Evolutionary conservation across 2,888 invertebrate species (phyloP).

Genomic region (Neoscelio sp.): DNA sequence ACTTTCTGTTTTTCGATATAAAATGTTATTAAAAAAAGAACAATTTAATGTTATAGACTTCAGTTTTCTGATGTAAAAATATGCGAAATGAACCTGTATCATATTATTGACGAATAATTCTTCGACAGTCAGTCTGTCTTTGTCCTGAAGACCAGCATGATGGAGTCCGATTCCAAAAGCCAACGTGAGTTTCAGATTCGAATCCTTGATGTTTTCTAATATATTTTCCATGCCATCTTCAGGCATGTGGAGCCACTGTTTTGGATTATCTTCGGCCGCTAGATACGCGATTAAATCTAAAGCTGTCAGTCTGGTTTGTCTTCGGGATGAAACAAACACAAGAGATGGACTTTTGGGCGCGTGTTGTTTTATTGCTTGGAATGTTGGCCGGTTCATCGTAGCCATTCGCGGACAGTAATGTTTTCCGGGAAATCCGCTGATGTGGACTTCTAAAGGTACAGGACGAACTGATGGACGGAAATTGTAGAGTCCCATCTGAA

Average conservation of each 20-base stretch:
- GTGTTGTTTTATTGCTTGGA: constrained; percentile 96
- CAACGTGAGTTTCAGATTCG: constrained; percentile 95
- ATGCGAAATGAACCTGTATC: constrained; percentile 97
- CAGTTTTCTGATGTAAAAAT: no score
- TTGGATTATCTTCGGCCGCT: constrained; percentile 95
- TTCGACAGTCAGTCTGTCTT: constrained; percentile 95
- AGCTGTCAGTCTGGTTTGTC: constrained; percentile 98
- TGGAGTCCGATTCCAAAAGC: constrained; percentile 99
- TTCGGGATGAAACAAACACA: constrained; percentile 97
- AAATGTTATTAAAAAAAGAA: no score
- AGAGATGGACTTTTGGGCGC: constrained; percentile 96
- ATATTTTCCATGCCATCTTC: constrained; percentile 94
- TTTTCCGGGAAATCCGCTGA: constrained; percentile 97
- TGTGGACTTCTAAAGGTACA: constrained; percentile 97
- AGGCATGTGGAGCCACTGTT: constrained; percentile 96
- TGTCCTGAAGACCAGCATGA: constrained; percentile 98
- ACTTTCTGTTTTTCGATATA: no score
- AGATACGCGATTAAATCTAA: constrained; percentile 96
- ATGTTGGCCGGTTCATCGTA: constrained; percentile 99
- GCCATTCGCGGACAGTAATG: constrained; percentile 99
- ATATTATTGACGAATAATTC: constrained; percentile 97
- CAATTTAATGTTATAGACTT: no score
- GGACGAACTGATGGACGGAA: constrained; percentile 99
- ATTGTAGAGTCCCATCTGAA: constrained; percentile 94
- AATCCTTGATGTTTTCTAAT: constrained; percentile 89